Evolutionary conservation across 2,888 invertebrate genomes (phyloP), one percentile per base, ranked within the genome.

Genomic region (Chironomus tentans): DNA sequence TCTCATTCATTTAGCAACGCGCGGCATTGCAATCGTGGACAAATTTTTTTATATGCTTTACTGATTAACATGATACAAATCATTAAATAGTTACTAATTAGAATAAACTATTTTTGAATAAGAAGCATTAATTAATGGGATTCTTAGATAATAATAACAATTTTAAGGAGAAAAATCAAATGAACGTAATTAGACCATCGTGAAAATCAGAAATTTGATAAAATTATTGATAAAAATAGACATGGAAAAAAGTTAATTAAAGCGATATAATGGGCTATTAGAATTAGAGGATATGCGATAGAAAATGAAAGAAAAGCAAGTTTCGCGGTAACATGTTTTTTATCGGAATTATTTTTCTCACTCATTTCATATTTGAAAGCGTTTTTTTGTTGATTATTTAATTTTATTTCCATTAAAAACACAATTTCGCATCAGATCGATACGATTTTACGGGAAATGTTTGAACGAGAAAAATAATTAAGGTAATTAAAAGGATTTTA

Each of bases 321-420:
- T 70, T 72, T 62, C 72, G 72, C 72, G 72, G 72, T 72, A 72
- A 72, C 72, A 72, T 72, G 72, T 72, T 72, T 72, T 72, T 72
- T 46, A 21, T 28, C 22, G 13, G 22, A 50, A 38, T 38, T 2
- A 21, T 70, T 70, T 69, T 70, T 50, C 50, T 4, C 28, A 28
- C 4, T 24, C 24, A n/a, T n/a, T n/a, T n/a, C n/a, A n/a, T n/a
- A 24, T 13, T 72, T 15, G 61, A 21, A 65, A 65, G 22, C 72
- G 38, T n/a, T n/a, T 56, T 61, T 28, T 72, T 72, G 72, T 72
- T 72, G 72, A 72, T 72, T 72, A 72, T 72, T 72, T 46, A 72
- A 72, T 72, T 72, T 69, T 71, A 15, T 15, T 56, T 22, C 4
- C 24, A 24, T 7, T 70, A 4, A 15, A 65, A 15, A 12, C 7